Base-by-base conservation (phyloP, 1,140 invertebrate genomes). In the Mamestra configurata region DNA sequence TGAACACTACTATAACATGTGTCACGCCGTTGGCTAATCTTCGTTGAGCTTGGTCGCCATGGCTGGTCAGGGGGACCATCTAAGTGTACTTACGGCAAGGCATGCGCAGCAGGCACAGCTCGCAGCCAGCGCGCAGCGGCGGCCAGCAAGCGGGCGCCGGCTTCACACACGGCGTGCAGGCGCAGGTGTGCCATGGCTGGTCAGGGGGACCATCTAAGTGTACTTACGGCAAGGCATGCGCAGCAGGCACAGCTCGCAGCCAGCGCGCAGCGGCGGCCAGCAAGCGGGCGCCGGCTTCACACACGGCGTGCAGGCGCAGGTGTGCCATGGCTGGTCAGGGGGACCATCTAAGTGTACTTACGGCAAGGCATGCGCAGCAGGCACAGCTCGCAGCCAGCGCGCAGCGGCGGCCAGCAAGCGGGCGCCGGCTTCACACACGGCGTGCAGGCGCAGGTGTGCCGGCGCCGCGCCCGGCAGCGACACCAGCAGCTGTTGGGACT, bases 401-500 rank as follows among this genome's bases (percentile, higher is more conserved):
- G 88, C 92, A n/a, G 76, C 55, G 4, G 93, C 89, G 20, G 89
- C 87, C 57, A 95, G 86, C 27, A 95, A 85, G 0, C 93, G 79
- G 4, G 94, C 90, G n/a, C 89, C 93, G 0, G 88, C 90, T 82
- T 95, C 94, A 77, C 93, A 95, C 0, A 88, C 88, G 1, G 89
- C 90, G 84, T 95, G 93, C 79, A 93, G 86, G 0, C 90, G 87
- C 79, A 95, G 86, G 80, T 88, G 88, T 0, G 86, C 84, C 11
- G 89, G 79, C 61, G 85, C 84, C 6, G 81, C 78, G 20, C 81
- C 81, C 64, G 87, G 88, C 68, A 88, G 82, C 4, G 81, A 59
- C 80, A 88, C 78, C 40, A 76, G 53, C 78, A 90, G 82, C 79
- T 70, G 79, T 20, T 84, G 85, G 7, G 82, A 84, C 82, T 92